Base-by-base conservation (phyloP, 2,797 vertebrate genomes). In the Parauchenoglanis ngamensis region DNA sequence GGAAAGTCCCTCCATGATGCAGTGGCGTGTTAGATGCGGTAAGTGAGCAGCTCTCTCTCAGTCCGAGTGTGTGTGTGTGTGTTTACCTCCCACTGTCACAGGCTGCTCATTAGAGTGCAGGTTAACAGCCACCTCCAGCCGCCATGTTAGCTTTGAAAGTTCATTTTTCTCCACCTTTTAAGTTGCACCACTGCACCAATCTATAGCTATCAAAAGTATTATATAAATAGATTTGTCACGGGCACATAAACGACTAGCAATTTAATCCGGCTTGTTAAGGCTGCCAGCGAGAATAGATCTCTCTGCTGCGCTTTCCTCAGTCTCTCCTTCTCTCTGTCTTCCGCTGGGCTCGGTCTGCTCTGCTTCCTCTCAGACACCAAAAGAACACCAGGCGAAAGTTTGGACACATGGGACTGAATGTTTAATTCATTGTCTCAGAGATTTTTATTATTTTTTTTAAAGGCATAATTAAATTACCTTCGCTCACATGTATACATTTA, bases 191-290 rank as follows among this genome's bases (percentile, higher is more conserved):
- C 93, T 28, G 89, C 85, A 91, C 85, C 91, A 94, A 95, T 96
- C 95, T 92, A 96, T 96, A 96, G 49, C 94, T 92, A 93, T 96
- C 95, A 95, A 93, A 95, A 94, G 86, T 92, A 93, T 95, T 95
- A 94, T 92, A 94, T 94, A 92, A 94, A 95, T 94, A 93, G 95
- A 95, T 96, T 94, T 95, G 95, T 96, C 95, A 95, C 88, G 12
- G 88, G 90, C 90, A 92, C 93, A 94, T 94, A 94, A 93, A 89
- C 86, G 91, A 89, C 87, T 87, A 89, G 91, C 87, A 92, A 93
- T 94, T 93, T 93, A 93, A 94, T 90, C 89, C 87, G 28, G 88
- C 90, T 90, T 92, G 90, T 91, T 91, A 91, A 88, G 86, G 77
- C 85, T 87, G 90, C 86, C 86, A 68, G 61, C 81, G 88, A 86